A percentile compares a stretch with the other conserved stretches of the same genome.
phyloP scores from a whole-genome alignment of 2,797 vertebrate species.

The Phrynocephalus vlangalii region DNA sequence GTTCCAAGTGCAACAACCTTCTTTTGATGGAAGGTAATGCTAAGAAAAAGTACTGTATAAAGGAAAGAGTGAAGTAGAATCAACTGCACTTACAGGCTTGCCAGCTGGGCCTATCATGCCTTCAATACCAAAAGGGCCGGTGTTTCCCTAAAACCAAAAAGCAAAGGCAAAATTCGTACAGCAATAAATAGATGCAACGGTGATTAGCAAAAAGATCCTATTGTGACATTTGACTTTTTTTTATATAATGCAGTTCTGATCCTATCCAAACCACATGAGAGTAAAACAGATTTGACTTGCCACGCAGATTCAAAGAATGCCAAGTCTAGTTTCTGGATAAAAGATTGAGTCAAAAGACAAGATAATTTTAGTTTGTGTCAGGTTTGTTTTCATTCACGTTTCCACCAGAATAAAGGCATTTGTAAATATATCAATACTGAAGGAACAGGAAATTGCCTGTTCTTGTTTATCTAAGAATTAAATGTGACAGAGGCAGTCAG shows the following conservation, averaged over 20 bases:
- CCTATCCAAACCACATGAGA: background rate
- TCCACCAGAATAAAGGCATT: background rate
- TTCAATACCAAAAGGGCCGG: conserved; percentile 88
- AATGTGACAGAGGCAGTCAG: background rate
- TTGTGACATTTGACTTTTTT: background rate
- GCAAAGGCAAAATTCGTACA: conserved; percentile 48
- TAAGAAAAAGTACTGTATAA: background rate
- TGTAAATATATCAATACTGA: background rate
- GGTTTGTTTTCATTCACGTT: conserved; percentile 13
- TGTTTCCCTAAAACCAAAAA: conserved; percentile 86
- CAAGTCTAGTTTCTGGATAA: conserved; percentile 26
- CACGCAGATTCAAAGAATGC: background rate
- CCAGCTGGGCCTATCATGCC: conserved; percentile 90
- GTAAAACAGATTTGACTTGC: background rate
- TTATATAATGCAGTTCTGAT: background rate
- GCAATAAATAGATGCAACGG: conserved; percentile 2
- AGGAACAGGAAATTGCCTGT: conserved; percentile 8
- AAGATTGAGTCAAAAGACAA: conserved; percentile 16
- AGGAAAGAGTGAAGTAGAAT: conserved; percentile 38
- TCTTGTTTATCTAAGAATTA: conserved; percentile 3
- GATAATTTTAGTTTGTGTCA: conserved; percentile 23
- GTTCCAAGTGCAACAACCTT: conserved; percentile 1
- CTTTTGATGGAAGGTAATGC: conserved; percentile 6
- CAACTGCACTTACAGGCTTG: conserved; percentile 84
- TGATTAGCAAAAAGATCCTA: background rate